Percentiles rank a stretch among this genome's conserved stretches.
Evolutionary conservation across 2,888 invertebrate genomes (phyloP).

Genomic region (Calliopum simillimum): DNA sequence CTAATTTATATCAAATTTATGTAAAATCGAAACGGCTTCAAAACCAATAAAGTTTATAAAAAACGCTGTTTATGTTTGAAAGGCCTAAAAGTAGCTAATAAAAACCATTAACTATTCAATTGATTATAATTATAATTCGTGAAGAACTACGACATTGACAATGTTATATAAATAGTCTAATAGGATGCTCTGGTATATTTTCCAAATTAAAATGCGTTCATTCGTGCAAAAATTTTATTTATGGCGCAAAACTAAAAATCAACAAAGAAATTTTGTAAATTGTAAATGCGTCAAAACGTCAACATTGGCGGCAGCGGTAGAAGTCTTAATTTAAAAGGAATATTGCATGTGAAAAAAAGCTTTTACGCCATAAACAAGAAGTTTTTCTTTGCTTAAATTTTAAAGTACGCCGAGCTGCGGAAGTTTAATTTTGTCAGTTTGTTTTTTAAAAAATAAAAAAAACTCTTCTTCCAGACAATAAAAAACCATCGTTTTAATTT

Average conservation of each 20-base stretch:
- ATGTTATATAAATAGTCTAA: neutral
- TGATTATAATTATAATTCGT: too few relatives aligned
- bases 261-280: neutral
- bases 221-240: neutral
- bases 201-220: conserved; percentile 8
- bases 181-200: neutral
- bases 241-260: neutral
- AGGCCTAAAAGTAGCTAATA: too few relatives aligned
- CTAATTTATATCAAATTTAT: too few relatives aligned
- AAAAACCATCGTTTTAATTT: too few relatives aligned
- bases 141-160: neutral
- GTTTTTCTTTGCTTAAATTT: neutral
- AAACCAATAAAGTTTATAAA: too few relatives aligned
- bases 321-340: neutral
- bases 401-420: too few relatives aligned
- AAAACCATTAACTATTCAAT: too few relatives aligned
- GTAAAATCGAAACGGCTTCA: too few relatives aligned
- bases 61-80: too few relatives aligned
- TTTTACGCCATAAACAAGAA: neutral
- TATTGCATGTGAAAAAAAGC: neutral
- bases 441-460: too few relatives aligned
- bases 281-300: neutral
- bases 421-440: too few relatives aligned
- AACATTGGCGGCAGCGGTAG: neutral
- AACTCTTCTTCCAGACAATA: too few relatives aligned